phyloP scores from a whole-genome alignment of 1,140 invertebrate species.

The Monochamus saltuarius region DNA sequence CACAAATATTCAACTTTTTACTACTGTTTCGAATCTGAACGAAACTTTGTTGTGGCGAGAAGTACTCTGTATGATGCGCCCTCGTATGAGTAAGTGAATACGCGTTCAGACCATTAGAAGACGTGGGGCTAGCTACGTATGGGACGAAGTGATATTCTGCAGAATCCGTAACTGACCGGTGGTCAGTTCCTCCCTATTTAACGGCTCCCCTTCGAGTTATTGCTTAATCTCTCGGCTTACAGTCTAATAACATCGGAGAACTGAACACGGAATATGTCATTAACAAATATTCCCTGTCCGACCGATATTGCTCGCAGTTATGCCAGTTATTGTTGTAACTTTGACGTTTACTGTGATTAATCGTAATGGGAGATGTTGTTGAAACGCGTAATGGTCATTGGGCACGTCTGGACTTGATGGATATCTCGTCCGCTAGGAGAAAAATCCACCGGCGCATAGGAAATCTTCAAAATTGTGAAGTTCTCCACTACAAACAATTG shows the following conservation, averaged over 20 bases:
- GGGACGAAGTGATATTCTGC: conserved; percentile 23
- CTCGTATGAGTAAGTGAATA: neutral
- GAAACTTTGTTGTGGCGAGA: conserved; percentile 3
- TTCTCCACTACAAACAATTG: no score
- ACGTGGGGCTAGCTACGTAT: conserved; percentile 6
- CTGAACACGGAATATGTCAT: conserved; percentile 38
- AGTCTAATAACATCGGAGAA: conserved; percentile 41
- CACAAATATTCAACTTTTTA: no score
- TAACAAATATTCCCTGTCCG: conserved; percentile 37
- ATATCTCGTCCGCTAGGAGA: no score
- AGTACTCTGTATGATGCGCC: no score
- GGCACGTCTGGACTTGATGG: no score
- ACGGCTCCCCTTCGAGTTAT: conserved; percentile 35
- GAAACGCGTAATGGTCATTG: conserved; percentile 1
- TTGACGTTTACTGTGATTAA: conserved; percentile 35
- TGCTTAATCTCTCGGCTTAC: conserved; percentile 44
- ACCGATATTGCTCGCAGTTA: conserved; percentile 13
- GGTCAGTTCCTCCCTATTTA: conserved; percentile 40
- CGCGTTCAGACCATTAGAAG: neutral
- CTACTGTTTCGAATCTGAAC: no score
- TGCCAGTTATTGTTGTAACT: conserved; percentile 23
- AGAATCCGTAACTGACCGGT: conserved; percentile 34
- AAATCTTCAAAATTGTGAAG: no score
- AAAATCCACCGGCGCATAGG: no score
- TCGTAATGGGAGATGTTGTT: conserved; percentile 15